These are phyloP conservation scores for Carettochelys insculpta DNA, from an alignment of 2,113 vertebrate species.

Conservation along the genomic window DNA sequence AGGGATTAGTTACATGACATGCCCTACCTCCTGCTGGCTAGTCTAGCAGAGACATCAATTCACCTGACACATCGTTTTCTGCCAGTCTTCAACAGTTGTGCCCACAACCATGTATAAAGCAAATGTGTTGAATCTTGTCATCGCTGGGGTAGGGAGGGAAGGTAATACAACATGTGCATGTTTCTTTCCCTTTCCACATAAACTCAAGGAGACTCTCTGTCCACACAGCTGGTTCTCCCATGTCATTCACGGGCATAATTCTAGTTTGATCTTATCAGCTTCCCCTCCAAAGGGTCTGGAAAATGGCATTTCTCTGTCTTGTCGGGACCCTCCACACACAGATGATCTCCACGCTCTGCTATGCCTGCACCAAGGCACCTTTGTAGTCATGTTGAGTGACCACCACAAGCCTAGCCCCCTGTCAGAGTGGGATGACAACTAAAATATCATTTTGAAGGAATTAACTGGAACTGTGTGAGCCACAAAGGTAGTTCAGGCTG, in stretches of 20 bases:
- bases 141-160: accelerated
- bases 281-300: neutral
- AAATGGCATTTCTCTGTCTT: neutral
- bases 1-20: accelerated
- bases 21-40: neutral
- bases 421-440: neutral
- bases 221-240: neutral
- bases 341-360: neutral
- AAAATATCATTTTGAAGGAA: neutral
- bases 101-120: accelerated
- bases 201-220: neutral
- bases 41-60: accelerated
- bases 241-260: accelerated
- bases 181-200: neutral
- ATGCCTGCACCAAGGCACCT: neutral
- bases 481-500: neutral
- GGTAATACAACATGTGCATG: accelerated
- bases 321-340: accelerated
- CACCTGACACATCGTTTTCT: neutral
- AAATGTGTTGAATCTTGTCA: accelerated
- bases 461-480: neutral
- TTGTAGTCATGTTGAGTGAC: neutral
- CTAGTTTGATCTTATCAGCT: neutral
- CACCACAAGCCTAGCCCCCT: neutral
- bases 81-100: neutral